Base-by-base conservation (phyloP, 2,113 vertebrate species). In the Melanerpes formicivorus region DNA sequence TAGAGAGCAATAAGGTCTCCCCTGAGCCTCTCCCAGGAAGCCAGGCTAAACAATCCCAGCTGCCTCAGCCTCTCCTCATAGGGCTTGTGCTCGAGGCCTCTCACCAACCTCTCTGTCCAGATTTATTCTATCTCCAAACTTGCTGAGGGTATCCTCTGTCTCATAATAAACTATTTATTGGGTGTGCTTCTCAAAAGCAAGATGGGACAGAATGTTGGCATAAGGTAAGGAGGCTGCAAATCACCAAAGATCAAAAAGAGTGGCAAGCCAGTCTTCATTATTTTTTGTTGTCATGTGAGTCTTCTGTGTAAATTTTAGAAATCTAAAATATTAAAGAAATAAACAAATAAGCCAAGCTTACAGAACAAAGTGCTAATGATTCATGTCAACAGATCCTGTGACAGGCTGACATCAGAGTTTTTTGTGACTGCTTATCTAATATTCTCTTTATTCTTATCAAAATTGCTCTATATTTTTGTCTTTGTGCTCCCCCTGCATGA, bases 401-500 rank as follows among this genome's bases (percentile, higher is more conserved):
- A 52, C 70, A 92, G 73, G 48, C 10, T 84, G 87, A 44, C 79
- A 91, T 80, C 80, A 84, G 50, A 82, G 30, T 62, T 80, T 83
- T 74, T 0, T 62, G 34, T 87, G 60, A 67, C 22, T 93, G 56
- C 64, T 93, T 89, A 89, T 94, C 7, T 87, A 67, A 94, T 96
- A 95, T 83, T 96, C 95, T 90, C 75, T 97, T 96, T 96, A 69
- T 96, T 96, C 95, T 87, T 87, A 72, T 54, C 81, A 84, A 79
- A 92, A 65, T 55, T 70, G 42, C 19, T 76, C 9, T 52, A 5
- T 54, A 48, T 56, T 84, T 65, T 7, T 64, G 2, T 59, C 18
- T 48, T 72, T 62, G 9, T 80, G 16, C 65, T 93, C 48, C 69
- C 27, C 69, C 27, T 42, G 16, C 73, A 27, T 46, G 14, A 86